phyloP scores from a whole-genome alignment of 2,888 invertebrate genomes.

The Pediacus dermestoides region DNA sequence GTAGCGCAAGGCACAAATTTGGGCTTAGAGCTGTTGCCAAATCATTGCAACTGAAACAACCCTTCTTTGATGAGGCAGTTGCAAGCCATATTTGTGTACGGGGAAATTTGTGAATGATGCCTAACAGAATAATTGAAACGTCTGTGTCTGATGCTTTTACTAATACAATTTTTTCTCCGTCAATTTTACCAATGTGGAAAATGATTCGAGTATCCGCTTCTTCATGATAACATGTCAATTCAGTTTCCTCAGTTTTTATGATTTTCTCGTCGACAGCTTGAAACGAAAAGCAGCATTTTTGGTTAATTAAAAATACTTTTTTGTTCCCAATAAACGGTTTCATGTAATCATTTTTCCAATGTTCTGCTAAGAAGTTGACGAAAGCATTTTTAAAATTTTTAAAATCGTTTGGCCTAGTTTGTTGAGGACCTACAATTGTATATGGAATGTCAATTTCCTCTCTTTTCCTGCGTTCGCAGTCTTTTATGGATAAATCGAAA shows the following conservation, averaged over 20 bases:
- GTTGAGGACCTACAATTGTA: slow-evolving; percentile 3
- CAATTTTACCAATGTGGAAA: slow-evolving; percentile 11
- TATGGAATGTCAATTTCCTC: slow-evolving; percentile 9
- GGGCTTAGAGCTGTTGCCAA: slow-evolving; percentile 1
- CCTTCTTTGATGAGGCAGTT: not conserved
- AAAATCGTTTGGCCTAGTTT: slow-evolving; percentile 11
- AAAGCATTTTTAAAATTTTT: slow-evolving; percentile 7
- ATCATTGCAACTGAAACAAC: not conserved
- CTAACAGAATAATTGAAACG: slow-evolving; percentile 10
- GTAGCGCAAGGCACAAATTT: not conserved
- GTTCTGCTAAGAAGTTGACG: slow-evolving; percentile 10
- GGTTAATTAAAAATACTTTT: not conserved
- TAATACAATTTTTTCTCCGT: slow-evolving; percentile 2
- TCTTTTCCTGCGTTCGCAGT: slow-evolving; percentile 9
- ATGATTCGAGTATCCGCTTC: slow-evolving; percentile 12
- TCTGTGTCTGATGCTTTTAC: slow-evolving; percentile 13
- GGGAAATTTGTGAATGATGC: slow-evolving; percentile 10
- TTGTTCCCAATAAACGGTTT: too few species aligned
- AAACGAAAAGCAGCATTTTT: not conserved
- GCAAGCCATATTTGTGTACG: not conserved
- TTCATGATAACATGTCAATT: slow-evolving; percentile 11
- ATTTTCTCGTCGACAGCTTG: not conserved
- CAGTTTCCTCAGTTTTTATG: not conserved
- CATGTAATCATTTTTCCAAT: too few species aligned
- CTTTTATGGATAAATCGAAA: slow-evolving; percentile 9